Percentiles rank a stretch among this genome's conserved stretches.
Conservation (phyloP, 2,113 vertebrate genomes). For the Etheostoma cragini region DNA sequence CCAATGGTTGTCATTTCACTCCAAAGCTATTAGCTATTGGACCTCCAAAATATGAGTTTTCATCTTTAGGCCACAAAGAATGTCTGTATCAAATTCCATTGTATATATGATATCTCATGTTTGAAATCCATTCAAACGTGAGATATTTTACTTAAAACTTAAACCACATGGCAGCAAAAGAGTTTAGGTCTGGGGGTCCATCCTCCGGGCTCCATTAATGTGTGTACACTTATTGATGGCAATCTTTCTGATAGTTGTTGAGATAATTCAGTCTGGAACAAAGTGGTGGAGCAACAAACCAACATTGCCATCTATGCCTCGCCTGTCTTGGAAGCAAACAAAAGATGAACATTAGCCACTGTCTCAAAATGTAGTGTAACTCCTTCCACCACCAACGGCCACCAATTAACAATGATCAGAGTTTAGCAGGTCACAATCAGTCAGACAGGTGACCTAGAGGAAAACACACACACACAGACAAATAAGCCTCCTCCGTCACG, state of each 20-base stretch:
- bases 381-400: slow-evolving; percentile 26
- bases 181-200: neutral
- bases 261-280: neutral
- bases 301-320: neutral
- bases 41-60: neutral
- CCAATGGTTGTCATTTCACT: neutral
- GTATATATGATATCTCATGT: too few species aligned
- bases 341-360: slow-evolving; percentile 32
- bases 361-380: slow-evolving; percentile 28
- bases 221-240: neutral
- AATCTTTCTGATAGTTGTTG: neutral
- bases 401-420: slow-evolving; percentile 74
- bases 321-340: slow-evolving; percentile 40
- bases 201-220: neutral
- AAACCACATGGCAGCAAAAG: neutral
- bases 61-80: neutral
- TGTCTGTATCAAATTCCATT: neutral
- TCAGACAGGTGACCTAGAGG: slow-evolving; percentile 69
- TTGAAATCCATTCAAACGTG: neutral
- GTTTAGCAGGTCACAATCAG: slow-evolving; percentile 66
- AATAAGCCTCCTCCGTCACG: slow-evolving; percentile 34
- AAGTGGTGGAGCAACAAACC: neutral
- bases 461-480: slow-evolving; percentile 31
- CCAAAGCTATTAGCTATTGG: too few species aligned
- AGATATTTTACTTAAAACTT: neutral